Conservation (phyloP, 2,888 invertebrate genomes). For the Noctua pronuba region DNA sequence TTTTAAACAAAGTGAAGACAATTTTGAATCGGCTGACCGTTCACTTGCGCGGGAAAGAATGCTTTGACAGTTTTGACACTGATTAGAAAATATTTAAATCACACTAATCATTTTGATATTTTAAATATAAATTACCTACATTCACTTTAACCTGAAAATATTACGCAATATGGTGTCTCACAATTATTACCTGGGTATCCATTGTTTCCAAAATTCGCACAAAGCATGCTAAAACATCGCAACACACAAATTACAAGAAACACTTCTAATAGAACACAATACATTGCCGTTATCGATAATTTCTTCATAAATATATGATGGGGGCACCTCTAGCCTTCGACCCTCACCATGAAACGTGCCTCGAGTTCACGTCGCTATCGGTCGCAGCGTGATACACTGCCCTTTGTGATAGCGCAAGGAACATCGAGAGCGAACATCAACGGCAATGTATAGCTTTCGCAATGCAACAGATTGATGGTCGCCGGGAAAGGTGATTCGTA, state of each 20-base stretch:
- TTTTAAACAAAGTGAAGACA: neutral
- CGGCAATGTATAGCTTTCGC: slow-evolving; percentile 43
- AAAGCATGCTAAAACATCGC: neutral
- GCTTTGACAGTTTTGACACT: neutral
- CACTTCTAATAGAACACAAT: neutral
- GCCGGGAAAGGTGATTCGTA: slow-evolving; percentile 41
- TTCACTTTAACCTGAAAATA: neutral
- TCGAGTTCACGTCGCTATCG: slow-evolving; percentile 29
- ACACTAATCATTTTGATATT: neutral
- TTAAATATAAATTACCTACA: neutral
- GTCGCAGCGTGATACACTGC: slow-evolving; percentile 34
- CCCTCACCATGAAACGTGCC: slow-evolving; percentile 27
- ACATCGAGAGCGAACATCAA: slow-evolving; percentile 20
- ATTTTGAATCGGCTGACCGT: neutral
- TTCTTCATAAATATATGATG: slow-evolving; percentile 26
- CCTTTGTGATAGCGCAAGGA: slow-evolving; percentile 24
- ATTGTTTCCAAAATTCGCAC: slow-evolving; percentile 8
- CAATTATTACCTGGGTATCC: neutral
- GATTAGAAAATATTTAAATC: neutral
- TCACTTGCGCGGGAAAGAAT: neutral
- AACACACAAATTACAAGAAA: slow-evolving; percentile 2
- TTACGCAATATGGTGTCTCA: neutral
- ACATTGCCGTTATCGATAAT: slow-evolving; percentile 39
- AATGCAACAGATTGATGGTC: slow-evolving; percentile 46
- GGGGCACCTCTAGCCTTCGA: slow-evolving; percentile 49